Conservation (phyloP, 1,140 invertebrate species). For the Cephus cinctus region DNA sequence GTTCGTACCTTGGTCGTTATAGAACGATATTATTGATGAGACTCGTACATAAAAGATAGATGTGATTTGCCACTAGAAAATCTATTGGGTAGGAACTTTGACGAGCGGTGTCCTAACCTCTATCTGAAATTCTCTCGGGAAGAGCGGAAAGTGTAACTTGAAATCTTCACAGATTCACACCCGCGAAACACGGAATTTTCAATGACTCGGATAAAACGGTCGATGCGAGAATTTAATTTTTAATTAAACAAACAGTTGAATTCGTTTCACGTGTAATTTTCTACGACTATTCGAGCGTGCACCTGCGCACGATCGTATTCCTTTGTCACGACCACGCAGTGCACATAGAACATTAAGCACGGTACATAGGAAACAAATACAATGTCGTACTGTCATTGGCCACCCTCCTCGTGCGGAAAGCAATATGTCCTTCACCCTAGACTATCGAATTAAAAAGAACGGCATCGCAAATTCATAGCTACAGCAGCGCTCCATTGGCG, state of each 20-base stretch:
- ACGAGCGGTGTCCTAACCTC: neutral
- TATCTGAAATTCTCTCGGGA: neutral
- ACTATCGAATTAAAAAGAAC: conserved; percentile 24
- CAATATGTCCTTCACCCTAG: conserved; percentile 13
- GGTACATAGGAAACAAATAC: conserved; percentile 27
- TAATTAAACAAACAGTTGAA: conserved; percentile 26
- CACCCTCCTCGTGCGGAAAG: neutral
- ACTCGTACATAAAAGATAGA: too few relatives aligned
- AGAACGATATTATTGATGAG: conserved; percentile 7
- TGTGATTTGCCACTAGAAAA: too few relatives aligned
- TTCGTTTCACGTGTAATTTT: conserved; percentile 18
- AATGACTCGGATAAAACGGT: neutral
- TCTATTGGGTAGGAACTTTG: too few relatives aligned
- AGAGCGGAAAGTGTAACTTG: neutral
- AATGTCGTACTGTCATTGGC: conserved; percentile 17
- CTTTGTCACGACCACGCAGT: neutral
- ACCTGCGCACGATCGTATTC: conserved; percentile 18
- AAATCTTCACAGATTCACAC: conserved; percentile 4
- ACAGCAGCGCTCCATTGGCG: conserved; percentile 19
- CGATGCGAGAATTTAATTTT: conserved; percentile 25
- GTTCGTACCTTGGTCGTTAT: conserved; percentile 22
- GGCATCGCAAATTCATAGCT: conserved; percentile 22
- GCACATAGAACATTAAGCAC: conserved; percentile 9
- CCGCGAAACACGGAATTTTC: neutral
- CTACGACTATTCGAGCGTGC: conserved; percentile 6